Evolutionary conservation across 2,113 vertebrate species (phyloP).

Genomic region (Mus spicilegus): DNA sequence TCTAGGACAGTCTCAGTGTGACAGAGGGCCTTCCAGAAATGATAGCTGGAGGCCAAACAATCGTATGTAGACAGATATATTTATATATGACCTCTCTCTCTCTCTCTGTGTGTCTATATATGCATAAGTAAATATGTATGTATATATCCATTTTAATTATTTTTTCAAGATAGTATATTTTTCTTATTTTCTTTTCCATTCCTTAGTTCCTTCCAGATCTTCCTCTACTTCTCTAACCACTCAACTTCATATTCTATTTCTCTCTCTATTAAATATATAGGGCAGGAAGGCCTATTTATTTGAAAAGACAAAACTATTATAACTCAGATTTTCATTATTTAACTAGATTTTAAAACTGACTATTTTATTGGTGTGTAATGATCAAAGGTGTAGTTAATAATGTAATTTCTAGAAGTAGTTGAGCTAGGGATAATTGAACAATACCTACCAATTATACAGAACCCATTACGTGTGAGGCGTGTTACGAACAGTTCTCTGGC

Average conservation of each 20-base stretch:
- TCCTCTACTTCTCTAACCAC: neutral
- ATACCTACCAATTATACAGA: conserved; percentile 46
- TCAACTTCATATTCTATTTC: neutral
- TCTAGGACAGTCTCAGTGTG: neutral
- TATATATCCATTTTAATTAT: neutral
- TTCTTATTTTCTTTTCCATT: neutral
- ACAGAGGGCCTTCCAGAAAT: neutral
- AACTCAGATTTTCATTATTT: conserved; percentile 26
- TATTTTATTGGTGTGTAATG: conserved; percentile 51
- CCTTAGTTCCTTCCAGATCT: neutral
- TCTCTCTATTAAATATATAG: neutral
- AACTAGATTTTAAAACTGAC: conserved; percentile 26
- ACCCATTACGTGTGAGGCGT: neutral
- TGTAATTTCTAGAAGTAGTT: conserved; percentile 64
- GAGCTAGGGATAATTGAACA: conserved; percentile 23
- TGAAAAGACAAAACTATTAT: neutral
- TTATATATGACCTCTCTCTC: neutral
- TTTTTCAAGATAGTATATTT: neutral
- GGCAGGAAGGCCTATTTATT: neutral
- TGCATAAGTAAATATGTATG: neutral
- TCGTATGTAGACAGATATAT: too few species aligned
- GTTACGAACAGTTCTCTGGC: conserved; percentile 13
- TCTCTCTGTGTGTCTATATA: neutral
- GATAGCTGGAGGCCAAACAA: neutral
- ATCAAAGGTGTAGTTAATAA: conserved; percentile 48